phyloP scores from a whole-genome alignment of 2,888 invertebrate genomes.

The Pristionchus mayeri region DNA sequence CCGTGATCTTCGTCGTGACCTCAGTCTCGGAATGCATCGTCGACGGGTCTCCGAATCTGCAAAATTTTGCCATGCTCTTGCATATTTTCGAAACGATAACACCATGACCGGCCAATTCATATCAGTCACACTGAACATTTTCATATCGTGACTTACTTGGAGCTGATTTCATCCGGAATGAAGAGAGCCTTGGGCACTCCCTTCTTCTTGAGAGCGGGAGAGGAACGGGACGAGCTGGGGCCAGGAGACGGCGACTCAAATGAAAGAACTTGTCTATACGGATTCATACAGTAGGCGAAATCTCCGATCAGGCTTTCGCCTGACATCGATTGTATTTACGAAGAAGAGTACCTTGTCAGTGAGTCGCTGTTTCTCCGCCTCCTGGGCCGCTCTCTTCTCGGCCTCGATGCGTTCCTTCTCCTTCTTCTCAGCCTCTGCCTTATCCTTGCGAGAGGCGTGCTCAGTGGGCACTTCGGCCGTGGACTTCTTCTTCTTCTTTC shows the following conservation, averaged over 20 bases:
- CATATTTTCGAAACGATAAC: background rate
- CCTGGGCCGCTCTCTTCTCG: slow-evolving; percentile 36
- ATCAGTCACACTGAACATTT: background rate
- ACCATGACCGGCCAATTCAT: background rate
- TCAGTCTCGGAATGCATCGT: slow-evolving; percentile 66
- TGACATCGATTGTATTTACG: too few relatives aligned
- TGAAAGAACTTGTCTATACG: background rate
- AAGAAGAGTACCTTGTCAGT: background rate
- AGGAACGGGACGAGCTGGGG: slow-evolving; percentile 37
- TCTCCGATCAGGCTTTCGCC: too few relatives aligned
- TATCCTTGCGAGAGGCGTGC: slow-evolving; percentile 14
- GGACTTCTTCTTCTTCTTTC: slow-evolving; percentile 47
- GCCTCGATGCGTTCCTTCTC: slow-evolving; percentile 50
- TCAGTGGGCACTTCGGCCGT: slow-evolving; percentile 50
- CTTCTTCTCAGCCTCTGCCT: slow-evolving; percentile 54
- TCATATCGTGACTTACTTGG: slow-evolving; percentile 54
- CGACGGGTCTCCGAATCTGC: slow-evolving; percentile 65
- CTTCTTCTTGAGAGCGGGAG: slow-evolving; percentile 54
- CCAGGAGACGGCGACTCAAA: slow-evolving; percentile 31
- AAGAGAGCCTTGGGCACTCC: slow-evolving; percentile 69
- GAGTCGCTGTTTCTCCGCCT: slow-evolving; percentile 28
- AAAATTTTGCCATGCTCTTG: background rate
- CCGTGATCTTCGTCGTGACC: slow-evolving; percentile 63
- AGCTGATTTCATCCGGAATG: slow-evolving; percentile 75
- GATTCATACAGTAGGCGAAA: too few relatives aligned